Evolutionary conservation across 2,113 vertebrate genomes (phyloP).

Genomic region (Helogale parvula): DNA sequence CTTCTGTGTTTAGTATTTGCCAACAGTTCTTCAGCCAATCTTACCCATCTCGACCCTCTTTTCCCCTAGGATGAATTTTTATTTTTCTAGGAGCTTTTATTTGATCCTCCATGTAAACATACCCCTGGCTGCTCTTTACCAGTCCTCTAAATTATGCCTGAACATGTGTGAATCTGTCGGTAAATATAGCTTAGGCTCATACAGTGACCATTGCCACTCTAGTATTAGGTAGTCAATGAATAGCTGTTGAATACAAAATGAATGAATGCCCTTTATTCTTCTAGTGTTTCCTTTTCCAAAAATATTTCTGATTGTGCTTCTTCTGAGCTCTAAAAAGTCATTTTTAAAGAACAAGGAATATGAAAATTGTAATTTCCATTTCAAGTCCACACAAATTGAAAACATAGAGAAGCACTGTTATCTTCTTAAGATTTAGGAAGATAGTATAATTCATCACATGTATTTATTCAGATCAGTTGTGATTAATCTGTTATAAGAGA

Average conservation of each 20-base stretch:
- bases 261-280: background rate
- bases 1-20: conserved; percentile 40
- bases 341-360: background rate
- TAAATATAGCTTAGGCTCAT: background rate
- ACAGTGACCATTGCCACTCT: background rate
- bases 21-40: background rate
- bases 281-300: background rate
- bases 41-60: conserved; percentile 29
- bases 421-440: background rate
- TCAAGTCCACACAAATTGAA: background rate
- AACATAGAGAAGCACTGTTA: background rate
- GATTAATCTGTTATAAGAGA: background rate
- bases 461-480: background rate
- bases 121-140: background rate
- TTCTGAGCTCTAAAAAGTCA: background rate
- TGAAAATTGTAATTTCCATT: background rate
- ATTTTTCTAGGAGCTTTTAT: conserved; percentile 47
- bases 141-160: conserved; percentile 50
- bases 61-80: conserved; percentile 29
- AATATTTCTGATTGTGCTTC: conserved; percentile 1
- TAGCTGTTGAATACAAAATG: background rate
- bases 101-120: conserved; percentile 48
- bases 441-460: background rate
- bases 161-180: conserved; percentile 10
- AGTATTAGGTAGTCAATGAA: background rate